Evolutionary conservation across 2,797 vertebrate species (phyloP), one percentile per base, ranked within the genome.

Genomic region (Siniperca obscura): DNA sequence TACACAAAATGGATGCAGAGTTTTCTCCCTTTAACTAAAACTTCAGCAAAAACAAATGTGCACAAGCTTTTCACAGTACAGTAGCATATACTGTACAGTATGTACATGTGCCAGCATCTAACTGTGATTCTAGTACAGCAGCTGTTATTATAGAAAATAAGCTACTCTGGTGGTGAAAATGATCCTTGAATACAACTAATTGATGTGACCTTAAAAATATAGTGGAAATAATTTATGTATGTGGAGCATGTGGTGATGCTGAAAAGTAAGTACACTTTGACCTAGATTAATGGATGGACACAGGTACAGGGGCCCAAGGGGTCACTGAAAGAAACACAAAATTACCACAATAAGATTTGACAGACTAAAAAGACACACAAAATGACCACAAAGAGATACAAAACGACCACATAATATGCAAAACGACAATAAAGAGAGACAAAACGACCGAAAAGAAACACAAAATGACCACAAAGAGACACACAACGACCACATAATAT

Each of bases 111-210:
- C 0, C 17, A 40, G 30, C 11, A 25, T 64, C 2, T 61, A 50
- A 70, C 42, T 59, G 61, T 50, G 19, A 78, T 64, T 56, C 34
- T n/a, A 34, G 7, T 2, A 48, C 66, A 48, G 38, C 16, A 71
- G 30, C 42, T 11, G 4, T 70, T 5, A 73, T 27, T 30, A 68
- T 1, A n/a, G 27, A 48, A 78, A 82, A 77, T 10, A 12, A 79
- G n/a, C 14, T 57, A 30, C 64, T 73, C 57, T 36, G 2, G 1
- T 48, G 27, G 21, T 48, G 6, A 81, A 68, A 78, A 86, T 70
- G 30, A 83, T 60, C 13, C 34, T 62, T 70, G 16, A 78, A 74
- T 19, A 11, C 22, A 22, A 68, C 36, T 22, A n/a, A 19, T 53
- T 60, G 13, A 46, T 68, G 53, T 67, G 69, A 69, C 71, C 56